A percentile compares a stretch with the other conserved stretches of the same genome.
These are phyloP conservation scores for Dascyllus trimaculatus DNA, from an alignment of 2,113 vertebrate genomes.

Conservation along the genomic window DNA sequence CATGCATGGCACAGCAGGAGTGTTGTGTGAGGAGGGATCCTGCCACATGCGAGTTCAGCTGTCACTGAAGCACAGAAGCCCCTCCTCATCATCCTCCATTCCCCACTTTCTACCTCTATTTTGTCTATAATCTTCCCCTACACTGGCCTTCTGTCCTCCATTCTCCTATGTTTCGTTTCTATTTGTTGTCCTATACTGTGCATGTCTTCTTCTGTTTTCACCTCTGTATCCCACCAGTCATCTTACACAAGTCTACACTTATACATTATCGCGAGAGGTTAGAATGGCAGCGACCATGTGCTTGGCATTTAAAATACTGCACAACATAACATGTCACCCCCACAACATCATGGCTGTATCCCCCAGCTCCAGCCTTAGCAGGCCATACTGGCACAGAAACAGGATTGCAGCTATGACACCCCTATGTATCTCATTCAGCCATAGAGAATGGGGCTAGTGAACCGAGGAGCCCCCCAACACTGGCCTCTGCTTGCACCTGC, in stretches of 20 bases:
- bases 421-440: constrained; percentile 80
- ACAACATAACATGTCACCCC: constrained; percentile 17
- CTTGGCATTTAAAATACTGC: constrained; percentile 29
- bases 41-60: constrained; percentile 68
- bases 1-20: constrained; percentile 57
- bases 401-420: constrained; percentile 72
- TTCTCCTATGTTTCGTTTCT: constrained; percentile 32
- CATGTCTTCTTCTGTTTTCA: constrained; percentile 24
- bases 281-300: constrained; percentile 6
- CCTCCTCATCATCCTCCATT: constrained; percentile 10
- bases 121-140: constrained; percentile 28
- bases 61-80: constrained; percentile 50
- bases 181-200: constrained; percentile 19
- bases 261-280: constrained; percentile 12
- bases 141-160: constrained; percentile 25
- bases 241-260: neutral
- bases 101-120: constrained; percentile 16
- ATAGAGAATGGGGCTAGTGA: constrained; percentile 80
- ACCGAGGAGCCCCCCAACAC: constrained; percentile 75
- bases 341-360: constrained; percentile 21
- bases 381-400: constrained; percentile 44
- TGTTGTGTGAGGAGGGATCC: constrained; percentile 29
- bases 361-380: constrained; percentile 7
- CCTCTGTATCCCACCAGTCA: constrained; percentile 20
- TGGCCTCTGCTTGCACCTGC: constrained; percentile 81